Evolutionary conservation across 2,113 vertebrate species (phyloP).

Genomic region (Nanger granti): DNA sequence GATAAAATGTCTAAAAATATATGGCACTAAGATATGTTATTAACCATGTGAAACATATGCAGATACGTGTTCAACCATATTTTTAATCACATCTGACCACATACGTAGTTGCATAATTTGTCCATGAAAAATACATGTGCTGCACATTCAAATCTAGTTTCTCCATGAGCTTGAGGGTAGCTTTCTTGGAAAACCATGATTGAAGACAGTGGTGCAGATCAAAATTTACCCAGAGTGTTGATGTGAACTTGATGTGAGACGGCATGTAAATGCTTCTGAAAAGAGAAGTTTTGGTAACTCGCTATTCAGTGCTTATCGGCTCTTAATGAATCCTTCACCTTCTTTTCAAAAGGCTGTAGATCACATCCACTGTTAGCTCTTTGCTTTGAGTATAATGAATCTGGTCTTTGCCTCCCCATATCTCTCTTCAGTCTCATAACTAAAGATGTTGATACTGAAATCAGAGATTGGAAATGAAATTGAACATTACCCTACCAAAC

Average conservation of each 20-base stretch:
- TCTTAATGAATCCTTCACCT: background rate
- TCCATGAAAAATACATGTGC: background rate
- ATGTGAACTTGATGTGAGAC: background rate
- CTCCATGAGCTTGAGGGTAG: background rate
- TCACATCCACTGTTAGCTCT: background rate
- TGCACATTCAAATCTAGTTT: slow-evolving; percentile 15
- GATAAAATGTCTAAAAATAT: background rate
- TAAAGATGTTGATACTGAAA: background rate
- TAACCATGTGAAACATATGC: background rate
- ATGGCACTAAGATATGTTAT: background rate
- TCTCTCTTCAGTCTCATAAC: background rate
- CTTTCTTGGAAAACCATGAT: background rate
- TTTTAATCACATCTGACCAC: background rate
- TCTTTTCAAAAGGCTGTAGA: background rate
- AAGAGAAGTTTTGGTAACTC: background rate
- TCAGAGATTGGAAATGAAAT: slow-evolving; percentile 19
- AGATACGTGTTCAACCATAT: background rate
- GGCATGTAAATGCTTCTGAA: background rate
- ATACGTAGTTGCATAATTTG: background rate
- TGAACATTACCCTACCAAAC: background rate
- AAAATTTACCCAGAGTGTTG: background rate
- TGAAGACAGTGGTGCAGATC: background rate
- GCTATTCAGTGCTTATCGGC: background rate
- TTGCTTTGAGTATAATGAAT: background rate
- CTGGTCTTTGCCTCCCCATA: background rate